These are phyloP conservation scores for Bergia puertoricense DNA, from an alignment of 92 coral and sea anemone species.

Conservation along the genomic window DNA sequence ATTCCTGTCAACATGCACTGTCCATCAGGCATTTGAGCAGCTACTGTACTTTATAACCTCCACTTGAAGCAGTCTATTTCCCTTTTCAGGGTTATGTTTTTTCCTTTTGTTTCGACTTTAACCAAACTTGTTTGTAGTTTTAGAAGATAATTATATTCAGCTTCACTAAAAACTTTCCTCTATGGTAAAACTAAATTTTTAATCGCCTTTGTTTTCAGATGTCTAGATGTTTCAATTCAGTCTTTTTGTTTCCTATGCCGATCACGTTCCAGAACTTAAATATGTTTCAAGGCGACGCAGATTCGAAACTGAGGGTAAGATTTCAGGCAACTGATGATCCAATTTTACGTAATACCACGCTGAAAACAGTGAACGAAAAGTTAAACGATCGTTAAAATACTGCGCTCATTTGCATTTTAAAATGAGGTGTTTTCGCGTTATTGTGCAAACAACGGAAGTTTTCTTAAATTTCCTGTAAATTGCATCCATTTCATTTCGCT, in stretches of 20 bases:
- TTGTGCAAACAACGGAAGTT: not conserved
- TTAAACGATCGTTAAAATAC: not conserved
- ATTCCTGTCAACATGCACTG: not conserved
- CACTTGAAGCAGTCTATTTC: not conserved
- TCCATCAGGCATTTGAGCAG: not conserved
- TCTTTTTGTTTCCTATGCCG: not conserved
- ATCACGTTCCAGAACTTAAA: not conserved
- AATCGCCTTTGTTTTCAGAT: not conserved
- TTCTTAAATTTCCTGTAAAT: not conserved
- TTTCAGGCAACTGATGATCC: not conserved
- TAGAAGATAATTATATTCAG: not conserved
- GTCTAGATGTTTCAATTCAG: not conserved
- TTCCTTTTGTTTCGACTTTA: not conserved
- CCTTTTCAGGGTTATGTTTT: too few relatives aligned
- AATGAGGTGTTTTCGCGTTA: not conserved
- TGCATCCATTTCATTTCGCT: not conserved
- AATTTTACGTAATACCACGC: not conserved
- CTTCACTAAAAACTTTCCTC: not conserved
- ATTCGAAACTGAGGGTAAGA: not conserved
- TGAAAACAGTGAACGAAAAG: not conserved
- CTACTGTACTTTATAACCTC: too few relatives aligned
- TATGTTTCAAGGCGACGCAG: not conserved
- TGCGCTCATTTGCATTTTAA: slow-evolving; percentile 28
- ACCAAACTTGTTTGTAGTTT: not conserved
- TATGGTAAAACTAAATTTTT: not conserved